Percentiles rank a stretch among this genome's conserved stretches.
phyloP scores from a whole-genome alignment of 2,113 vertebrate genomes.

The Pelecanoides urinatrix region DNA sequence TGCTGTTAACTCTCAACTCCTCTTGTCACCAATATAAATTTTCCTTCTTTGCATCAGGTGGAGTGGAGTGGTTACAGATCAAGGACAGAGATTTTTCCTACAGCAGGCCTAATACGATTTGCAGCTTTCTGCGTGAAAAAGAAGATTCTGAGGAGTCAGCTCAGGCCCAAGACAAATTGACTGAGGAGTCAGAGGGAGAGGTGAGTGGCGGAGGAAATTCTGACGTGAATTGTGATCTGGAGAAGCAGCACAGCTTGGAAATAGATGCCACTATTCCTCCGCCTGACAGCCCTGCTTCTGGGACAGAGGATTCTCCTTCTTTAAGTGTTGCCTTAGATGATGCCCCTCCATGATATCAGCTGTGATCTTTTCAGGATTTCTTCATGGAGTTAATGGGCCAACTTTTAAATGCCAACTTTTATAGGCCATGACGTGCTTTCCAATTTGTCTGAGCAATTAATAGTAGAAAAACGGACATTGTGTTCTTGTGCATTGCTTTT shows the following conservation, averaged over 20 bases:
- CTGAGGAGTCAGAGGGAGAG: conserved; percentile 68
- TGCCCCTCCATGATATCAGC: conserved; percentile 23
- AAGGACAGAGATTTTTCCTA: conserved; percentile 76
- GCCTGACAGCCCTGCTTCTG: conserved; percentile 29
- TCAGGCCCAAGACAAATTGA: conserved; percentile 61
- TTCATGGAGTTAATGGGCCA: not conserved
- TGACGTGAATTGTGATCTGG: conserved; percentile 36
- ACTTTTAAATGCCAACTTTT: not conserved
- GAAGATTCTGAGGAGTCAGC: conserved; percentile 68
- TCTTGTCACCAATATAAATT: not conserved
- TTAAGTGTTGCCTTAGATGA: conserved; percentile 39
- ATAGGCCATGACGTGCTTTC: not conserved
- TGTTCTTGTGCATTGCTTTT: not conserved
- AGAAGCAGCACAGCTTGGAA: conserved; percentile 31
- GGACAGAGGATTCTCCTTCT: conserved; percentile 44
- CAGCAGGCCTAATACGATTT: conserved; percentile 73
- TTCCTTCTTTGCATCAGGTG: conserved; percentile 54
- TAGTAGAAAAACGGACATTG: not conserved
- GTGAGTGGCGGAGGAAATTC: conserved; percentile 30
- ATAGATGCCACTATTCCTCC: conserved; percentile 3
- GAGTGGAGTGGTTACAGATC: conserved; percentile 79
- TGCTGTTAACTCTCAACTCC: not conserved
- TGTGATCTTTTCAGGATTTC: not conserved
- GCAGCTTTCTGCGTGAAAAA: conserved; percentile 75
- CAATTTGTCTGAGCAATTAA: not conserved